These are phyloP conservation scores for Sinella curviseta DNA, from an alignment of 1,140 invertebrate genomes.

Conservation along the genomic window DNA sequence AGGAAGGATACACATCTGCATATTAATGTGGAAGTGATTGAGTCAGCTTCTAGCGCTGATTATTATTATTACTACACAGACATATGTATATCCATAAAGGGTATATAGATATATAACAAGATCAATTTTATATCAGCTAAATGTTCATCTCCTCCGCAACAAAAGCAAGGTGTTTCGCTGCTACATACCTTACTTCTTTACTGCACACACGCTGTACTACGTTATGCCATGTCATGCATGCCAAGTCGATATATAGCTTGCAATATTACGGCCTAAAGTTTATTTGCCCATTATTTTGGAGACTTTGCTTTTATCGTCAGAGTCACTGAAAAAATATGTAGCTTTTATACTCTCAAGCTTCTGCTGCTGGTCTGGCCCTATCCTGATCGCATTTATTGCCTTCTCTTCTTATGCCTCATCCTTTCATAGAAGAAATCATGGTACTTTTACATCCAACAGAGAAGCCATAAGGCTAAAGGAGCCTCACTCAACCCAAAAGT, in stretches of 20 bases:
- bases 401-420: background rate
- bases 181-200: too few relatives aligned
- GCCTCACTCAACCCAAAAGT: background rate
- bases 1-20: constrained; percentile 19
- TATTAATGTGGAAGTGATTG: constrained; percentile 6
- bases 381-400: too few relatives aligned
- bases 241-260: too few relatives aligned
- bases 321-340: too few relatives aligned
- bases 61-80: background rate
- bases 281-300: too few relatives aligned
- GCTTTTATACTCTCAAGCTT: too few relatives aligned
- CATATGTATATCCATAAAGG: background rate
- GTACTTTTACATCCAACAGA: background rate
- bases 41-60: background rate
- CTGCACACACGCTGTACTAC: background rate
- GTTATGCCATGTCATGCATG: background rate
- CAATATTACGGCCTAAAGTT: too few relatives aligned
- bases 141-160: too few relatives aligned
- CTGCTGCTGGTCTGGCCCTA: too few relatives aligned
- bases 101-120: background rate
- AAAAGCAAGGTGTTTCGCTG: too few relatives aligned
- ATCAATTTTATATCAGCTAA: too few relatives aligned
- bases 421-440: background rate
- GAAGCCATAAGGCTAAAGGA: background rate
- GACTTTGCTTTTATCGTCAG: too few relatives aligned